phyloP scores from a whole-genome alignment of 2,113 vertebrate species.

The Theropithecus gelada region DNA sequence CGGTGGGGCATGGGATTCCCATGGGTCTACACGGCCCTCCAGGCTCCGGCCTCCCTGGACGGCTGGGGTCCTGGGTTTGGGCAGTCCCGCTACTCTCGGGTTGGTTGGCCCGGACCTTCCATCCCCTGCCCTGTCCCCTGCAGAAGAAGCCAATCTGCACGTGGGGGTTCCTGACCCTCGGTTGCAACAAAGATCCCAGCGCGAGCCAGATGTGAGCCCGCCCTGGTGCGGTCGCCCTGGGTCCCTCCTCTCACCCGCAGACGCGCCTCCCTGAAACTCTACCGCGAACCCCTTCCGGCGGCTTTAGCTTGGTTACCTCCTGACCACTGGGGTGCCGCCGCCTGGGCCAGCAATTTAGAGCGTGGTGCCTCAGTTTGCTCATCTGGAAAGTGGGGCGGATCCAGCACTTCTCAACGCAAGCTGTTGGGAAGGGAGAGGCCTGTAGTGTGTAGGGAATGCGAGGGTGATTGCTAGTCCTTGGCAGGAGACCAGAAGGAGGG shows the following conservation, averaged over 20 bases:
- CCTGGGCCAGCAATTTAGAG: fast-evolving
- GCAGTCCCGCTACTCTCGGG: not conserved
- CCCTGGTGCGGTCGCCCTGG: too few relatives aligned
- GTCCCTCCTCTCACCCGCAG: not conserved
- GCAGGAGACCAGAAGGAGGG: not conserved
- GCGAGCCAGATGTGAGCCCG: not conserved
- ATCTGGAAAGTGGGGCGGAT: not conserved
- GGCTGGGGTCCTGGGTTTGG: too few relatives aligned
- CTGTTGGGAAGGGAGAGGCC: not conserved
- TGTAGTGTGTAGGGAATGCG: not conserved
- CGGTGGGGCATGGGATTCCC: fast-evolving
- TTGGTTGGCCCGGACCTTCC: not conserved
- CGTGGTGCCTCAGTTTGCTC: not conserved
- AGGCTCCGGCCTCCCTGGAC: too few relatives aligned
- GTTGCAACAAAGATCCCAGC: too few relatives aligned
- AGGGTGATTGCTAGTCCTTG: not conserved
- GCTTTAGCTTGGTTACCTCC: too few relatives aligned
- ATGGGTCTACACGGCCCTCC: not conserved
- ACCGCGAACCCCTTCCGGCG: fast-evolving
- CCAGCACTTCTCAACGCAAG: not conserved
- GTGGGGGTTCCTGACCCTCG: too few relatives aligned
- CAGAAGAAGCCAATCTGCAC: slow-evolving; percentile 41
- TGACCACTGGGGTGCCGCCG: not conserved
- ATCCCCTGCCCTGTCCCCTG: not conserved
- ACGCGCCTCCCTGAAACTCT: not conserved